Conservation (phyloP, 2,888 invertebrate species). For the Pseudanteris insignis region DNA sequence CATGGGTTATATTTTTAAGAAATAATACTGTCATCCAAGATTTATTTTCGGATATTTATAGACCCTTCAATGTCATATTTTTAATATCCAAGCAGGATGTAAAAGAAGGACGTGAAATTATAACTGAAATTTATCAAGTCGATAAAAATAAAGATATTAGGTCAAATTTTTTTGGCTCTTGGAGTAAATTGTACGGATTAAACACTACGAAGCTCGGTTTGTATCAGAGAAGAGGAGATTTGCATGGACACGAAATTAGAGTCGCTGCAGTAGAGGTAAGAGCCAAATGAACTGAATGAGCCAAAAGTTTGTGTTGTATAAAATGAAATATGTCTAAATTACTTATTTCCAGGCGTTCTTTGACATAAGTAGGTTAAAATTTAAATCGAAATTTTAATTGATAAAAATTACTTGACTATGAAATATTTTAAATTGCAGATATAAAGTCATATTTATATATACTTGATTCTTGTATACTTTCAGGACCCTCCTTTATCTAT, state of each 20-base stretch:
- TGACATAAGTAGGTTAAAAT: no score
- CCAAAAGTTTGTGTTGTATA: neutral
- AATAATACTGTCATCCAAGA: slow-evolving; percentile 50
- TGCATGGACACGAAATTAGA: slow-evolving; percentile 55
- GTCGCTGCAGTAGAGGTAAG: slow-evolving; percentile 56
- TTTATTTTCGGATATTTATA: slow-evolving; percentile 54
- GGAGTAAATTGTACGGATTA: slow-evolving; percentile 50
- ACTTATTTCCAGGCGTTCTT: no score
- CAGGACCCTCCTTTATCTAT: slow-evolving; percentile 61
- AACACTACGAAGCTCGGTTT: slow-evolving; percentile 48
- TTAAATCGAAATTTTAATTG: no score
- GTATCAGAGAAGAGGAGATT: slow-evolving; percentile 58
- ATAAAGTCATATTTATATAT: no score
- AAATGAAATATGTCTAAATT: neutral
- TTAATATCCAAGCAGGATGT: slow-evolving; percentile 48
- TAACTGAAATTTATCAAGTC: slow-evolving; percentile 59
- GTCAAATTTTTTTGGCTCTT: slow-evolving; percentile 51
- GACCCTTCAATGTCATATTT: slow-evolving; percentile 60
- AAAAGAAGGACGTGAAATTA: slow-evolving; percentile 44
- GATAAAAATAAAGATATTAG: slow-evolving; percentile 48
- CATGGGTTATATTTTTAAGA: slow-evolving; percentile 60
- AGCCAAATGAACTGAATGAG: neutral
- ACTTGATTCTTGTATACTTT: no score
- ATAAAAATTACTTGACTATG: no score
- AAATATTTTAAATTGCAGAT: no score